A percentile compares a stretch with the other conserved stretches of the same genome.
phyloP scores from a whole-genome alignment of 2,888 invertebrate species.

The Litoditis marina region DNA sequence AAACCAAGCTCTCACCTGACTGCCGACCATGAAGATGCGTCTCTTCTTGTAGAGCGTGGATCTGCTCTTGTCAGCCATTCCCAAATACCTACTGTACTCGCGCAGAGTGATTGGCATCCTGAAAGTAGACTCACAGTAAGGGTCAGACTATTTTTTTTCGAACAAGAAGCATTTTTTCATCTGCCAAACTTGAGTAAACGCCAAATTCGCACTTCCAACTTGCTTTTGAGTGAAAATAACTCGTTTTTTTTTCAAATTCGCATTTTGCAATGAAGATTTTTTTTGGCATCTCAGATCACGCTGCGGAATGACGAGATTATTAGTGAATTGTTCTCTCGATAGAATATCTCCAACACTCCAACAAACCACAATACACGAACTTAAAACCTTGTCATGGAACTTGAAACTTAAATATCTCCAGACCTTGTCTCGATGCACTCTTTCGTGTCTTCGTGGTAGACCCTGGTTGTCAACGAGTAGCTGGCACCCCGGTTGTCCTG shows the following conservation, averaged over 20 bases:
- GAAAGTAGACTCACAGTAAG: background rate
- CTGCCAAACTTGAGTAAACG: no score
- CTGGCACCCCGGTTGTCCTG: constrained; percentile 49
- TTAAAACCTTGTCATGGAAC: no score
- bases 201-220: no score
- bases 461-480: constrained; percentile 56
- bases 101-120: constrained; percentile 21
- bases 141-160: background rate
- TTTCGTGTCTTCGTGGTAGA: constrained; percentile 29
- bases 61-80: constrained; percentile 52
- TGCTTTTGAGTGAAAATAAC: no score
- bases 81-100: constrained; percentile 47
- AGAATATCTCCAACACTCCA: no score
- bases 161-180: no score
- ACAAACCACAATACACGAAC: no score
- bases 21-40: constrained; percentile 57
- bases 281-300: no score
- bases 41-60: constrained; percentile 49
- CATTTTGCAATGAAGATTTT: background rate
- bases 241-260: background rate
- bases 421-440: constrained; percentile 54
- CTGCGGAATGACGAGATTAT: no score
- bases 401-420: no score
- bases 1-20: constrained; percentile 28
- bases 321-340: no score